These are phyloP conservation scores for Tichodroma muraria DNA, from an alignment of 2,113 vertebrate species.

Conservation along the genomic window DNA sequence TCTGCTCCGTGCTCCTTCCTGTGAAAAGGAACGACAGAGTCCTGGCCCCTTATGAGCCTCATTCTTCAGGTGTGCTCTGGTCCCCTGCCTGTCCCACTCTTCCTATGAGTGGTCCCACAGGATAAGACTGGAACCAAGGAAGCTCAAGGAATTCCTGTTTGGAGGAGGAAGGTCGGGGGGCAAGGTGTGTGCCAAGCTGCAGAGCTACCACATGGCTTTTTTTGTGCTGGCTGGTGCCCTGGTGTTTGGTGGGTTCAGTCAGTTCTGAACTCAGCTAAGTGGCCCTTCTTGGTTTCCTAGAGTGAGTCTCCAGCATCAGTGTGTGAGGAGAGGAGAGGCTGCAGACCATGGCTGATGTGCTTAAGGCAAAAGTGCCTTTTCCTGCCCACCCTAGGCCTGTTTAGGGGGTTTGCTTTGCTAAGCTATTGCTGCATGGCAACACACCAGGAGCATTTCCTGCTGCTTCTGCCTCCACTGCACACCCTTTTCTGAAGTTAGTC, in stretches of 20 bases:
- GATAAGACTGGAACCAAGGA: not conserved
- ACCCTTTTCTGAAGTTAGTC: not conserved
- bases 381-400: not conserved
- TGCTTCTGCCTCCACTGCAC: not conserved
- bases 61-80: not conserved
- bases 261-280: not conserved
- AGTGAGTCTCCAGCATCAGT: not conserved
- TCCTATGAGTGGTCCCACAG: not conserved
- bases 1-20: not conserved
- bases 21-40: fast-evolving
- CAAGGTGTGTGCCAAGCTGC: not conserved
- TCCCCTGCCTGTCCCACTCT: not conserved
- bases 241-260: not conserved
- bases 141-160: not conserved
- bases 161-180: not conserved
- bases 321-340: not conserved
- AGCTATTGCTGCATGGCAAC: not conserved
- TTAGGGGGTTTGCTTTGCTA: not conserved
- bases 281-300: not conserved
- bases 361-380: not conserved
- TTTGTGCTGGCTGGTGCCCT: not conserved
- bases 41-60: not conserved
- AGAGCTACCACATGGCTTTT: not conserved
- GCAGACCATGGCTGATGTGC: not conserved
- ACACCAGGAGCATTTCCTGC: not conserved